A percentile compares a stretch with the other conserved stretches of the same genome.
Conservation (phyloP, 2,113 vertebrate species). For the Lathamus discolor region DNA sequence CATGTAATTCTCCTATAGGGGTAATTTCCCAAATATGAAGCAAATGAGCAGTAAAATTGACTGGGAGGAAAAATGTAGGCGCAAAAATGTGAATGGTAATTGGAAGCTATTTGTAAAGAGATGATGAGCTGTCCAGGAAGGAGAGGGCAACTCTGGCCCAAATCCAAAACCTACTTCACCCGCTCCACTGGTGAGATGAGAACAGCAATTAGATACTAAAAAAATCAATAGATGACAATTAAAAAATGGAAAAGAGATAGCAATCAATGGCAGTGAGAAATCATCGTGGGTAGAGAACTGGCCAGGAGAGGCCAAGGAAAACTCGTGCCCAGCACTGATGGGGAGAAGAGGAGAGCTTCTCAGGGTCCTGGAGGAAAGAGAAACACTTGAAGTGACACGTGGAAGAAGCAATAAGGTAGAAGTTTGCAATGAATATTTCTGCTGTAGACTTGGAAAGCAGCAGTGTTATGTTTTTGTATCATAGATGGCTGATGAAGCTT, state of each 20-base stretch:
- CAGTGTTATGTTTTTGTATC: neutral
- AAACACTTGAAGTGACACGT: neutral
- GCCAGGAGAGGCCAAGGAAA: neutral
- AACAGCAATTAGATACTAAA: conserved; percentile 57
- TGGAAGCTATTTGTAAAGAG: conserved; percentile 49
- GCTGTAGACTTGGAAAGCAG: neutral
- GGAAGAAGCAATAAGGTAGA: neutral
- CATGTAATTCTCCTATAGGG: neutral
- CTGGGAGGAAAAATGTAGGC: neutral
- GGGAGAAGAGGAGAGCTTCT: neutral
- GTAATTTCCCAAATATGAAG: neutral
- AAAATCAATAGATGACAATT: conserved; percentile 59
- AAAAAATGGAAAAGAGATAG: conserved; percentile 42
- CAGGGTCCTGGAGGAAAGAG: neutral
- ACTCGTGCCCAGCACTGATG: neutral
- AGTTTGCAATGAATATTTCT: neutral
- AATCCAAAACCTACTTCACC: conserved; percentile 39
- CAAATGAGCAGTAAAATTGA: conserved; percentile 27
- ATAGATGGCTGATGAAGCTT: neutral
- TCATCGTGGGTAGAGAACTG: neutral
- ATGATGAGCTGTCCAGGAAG: conserved; percentile 57
- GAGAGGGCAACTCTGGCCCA: conserved; percentile 48
- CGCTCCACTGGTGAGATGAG: conserved; percentile 48
- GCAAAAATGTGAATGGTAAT: neutral
- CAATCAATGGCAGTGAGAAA: neutral